These are phyloP conservation scores for Ceryle rudis DNA, from an alignment of 2,797 vertebrate genomes.

Conservation along the genomic window DNA sequence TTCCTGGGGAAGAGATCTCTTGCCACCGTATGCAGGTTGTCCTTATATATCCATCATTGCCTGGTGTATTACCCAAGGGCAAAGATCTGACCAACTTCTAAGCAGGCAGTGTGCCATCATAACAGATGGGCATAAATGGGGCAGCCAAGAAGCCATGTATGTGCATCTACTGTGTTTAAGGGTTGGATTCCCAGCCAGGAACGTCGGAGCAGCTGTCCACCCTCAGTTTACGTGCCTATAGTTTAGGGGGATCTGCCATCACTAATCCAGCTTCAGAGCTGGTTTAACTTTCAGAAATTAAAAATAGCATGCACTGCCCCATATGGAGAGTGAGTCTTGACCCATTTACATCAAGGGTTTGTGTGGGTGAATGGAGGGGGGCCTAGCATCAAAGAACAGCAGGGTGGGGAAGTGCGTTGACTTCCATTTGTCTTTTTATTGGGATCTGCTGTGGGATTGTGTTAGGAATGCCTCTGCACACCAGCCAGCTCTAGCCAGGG, in stretches of 20 bases:
- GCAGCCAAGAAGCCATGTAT: slow-evolving; percentile 72
- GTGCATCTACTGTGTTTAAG: slow-evolving; percentile 69
- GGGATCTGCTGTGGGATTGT: background rate
- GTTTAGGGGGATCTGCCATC: slow-evolving; percentile 73
- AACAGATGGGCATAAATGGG: slow-evolving; percentile 76
- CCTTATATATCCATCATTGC: slow-evolving; percentile 27
- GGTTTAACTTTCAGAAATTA: slow-evolving; percentile 76
- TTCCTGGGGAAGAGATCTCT: slow-evolving; percentile 29
- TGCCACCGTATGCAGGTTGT: background rate
- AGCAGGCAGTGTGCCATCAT: slow-evolving; percentile 71
- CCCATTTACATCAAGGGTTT: slow-evolving; percentile 58
- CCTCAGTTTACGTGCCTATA: slow-evolving; percentile 73
- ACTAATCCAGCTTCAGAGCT: slow-evolving; percentile 77
- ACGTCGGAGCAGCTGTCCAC: slow-evolving; percentile 73
- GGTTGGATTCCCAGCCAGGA: slow-evolving; percentile 71
- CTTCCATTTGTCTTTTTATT: slow-evolving; percentile 32
- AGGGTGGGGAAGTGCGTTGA: background rate
- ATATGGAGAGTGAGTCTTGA: slow-evolving; percentile 53
- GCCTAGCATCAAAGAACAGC: slow-evolving; percentile 11
- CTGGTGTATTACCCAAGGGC: slow-evolving; percentile 57
- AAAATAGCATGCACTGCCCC: slow-evolving; percentile 68
- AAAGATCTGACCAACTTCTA: slow-evolving; percentile 63
- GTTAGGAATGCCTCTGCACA: background rate
- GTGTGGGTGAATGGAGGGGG: slow-evolving; percentile 3
- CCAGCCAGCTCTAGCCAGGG: background rate